Conservation (phyloP, 2,797 vertebrate genomes). For the Pogonophryne albipinna region DNA sequence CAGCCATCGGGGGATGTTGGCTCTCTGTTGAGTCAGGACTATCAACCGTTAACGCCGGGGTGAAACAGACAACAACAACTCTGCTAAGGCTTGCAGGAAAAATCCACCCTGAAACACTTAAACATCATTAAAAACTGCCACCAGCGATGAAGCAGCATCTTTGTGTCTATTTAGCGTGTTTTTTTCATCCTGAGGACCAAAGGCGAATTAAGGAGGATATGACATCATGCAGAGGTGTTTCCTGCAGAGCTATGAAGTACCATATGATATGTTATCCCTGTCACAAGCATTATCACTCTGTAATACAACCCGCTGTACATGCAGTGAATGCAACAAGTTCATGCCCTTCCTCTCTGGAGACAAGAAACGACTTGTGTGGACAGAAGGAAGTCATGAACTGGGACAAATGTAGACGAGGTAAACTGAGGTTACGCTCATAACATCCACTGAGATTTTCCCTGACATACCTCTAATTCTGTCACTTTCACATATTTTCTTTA, state of each 20-base stretch:
- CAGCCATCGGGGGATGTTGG: constrained; percentile 67
- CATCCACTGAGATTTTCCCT: not conserved
- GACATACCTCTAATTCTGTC: constrained; percentile 1
- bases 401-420: constrained; percentile 18
- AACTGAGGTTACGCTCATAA: constrained; percentile 26
- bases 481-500: constrained; percentile 1
- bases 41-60: constrained; percentile 65
- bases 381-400: constrained; percentile 1
- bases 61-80: constrained; percentile 69
- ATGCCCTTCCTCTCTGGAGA: constrained; percentile 30
- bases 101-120: constrained; percentile 67
- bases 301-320: constrained; percentile 11
- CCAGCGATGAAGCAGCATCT: constrained; percentile 19
- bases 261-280: constrained; percentile 27
- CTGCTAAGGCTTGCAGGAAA: constrained; percentile 51
- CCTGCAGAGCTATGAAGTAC: constrained; percentile 19
- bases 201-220: constrained; percentile 37
- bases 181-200: constrained; percentile 31
- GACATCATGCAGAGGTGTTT: constrained; percentile 52
- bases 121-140: constrained; percentile 47
- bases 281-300: constrained; percentile 39
- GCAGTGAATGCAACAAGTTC: constrained; percentile 45
- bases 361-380: constrained; percentile 8
- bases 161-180: constrained; percentile 15
- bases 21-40: constrained; percentile 80